Evolutionary conservation across 2,797 vertebrate genomes (phyloP).

Genomic region (Mycteria americana): DNA sequence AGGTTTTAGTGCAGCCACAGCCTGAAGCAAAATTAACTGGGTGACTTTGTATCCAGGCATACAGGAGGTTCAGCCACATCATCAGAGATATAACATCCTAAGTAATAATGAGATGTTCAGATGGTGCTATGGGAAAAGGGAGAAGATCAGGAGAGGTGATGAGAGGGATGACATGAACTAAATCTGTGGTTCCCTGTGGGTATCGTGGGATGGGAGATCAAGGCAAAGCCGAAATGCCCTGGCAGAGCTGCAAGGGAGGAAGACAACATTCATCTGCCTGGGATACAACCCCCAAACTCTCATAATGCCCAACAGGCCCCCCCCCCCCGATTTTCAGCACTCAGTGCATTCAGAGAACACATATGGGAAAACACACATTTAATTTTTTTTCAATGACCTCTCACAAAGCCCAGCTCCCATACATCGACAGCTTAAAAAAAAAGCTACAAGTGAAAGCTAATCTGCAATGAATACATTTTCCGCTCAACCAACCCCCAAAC

Average conservation of each 20-base stretch:
- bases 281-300: neutral
- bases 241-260: neutral
- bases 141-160: neutral
- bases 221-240: neutral
- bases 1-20: neutral
- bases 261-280: rapidly evolving
- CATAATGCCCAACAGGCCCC: neutral
- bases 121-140: neutral
- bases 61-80: neutral
- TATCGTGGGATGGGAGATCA: neutral
- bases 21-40: neutral
- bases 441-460: neutral
- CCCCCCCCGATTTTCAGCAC: neutral
- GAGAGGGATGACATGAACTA: neutral
- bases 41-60: neutral
- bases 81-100: neutral
- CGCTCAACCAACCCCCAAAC: neutral
- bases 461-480: slow-evolving; percentile 5
- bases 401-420: neutral
- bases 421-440: neutral
- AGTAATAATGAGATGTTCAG: neutral
- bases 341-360: neutral
- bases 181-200: neutral
- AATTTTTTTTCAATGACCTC: neutral
- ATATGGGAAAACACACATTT: neutral